Evolutionary conservation across 2,888 invertebrate species (phyloP), one percentile per base, ranked within the genome.

Genomic region (Macrosoma leucophasiata): DNA sequence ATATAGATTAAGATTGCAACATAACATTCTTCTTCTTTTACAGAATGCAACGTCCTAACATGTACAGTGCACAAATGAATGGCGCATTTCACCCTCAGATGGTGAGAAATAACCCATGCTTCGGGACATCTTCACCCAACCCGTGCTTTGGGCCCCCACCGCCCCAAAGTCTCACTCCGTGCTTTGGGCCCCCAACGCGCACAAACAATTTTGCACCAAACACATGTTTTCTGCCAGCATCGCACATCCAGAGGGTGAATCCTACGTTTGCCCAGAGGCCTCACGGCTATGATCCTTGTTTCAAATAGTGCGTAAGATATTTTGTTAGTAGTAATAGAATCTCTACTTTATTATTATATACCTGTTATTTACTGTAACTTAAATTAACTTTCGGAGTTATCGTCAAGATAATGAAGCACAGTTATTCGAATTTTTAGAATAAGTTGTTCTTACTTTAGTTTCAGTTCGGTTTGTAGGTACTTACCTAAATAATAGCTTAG

Each of bases 31-130:
- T n/a, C n/a, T n/a, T n/a, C n/a, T 8, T 35, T 64, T 50, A 8
- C 53, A 79, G 76, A 57, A 78, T 79, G 77, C 73, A 77, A 41
- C 72, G 67, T 26, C 61, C 67, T 41, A 61, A 53, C 51, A 62
- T 40, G 33, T 17, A 15, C 1, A 22, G 27, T 33, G 21, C 17
- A 6, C 5, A 15, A 27, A 17, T 13, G 27, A 22, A 21, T 17
- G 31, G 9, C 13, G 8, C n/a, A 3, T 6, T 4, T 10, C n/a
- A n/a, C n/a, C 13, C 29, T 14, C 27, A 17, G n/a, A n/a, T n/a
- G n/a, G 14, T n/a, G 17, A 8, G 30, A 35, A 17, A 25, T 6
- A 17, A 15, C 11, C 38, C 46, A 22, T 39, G 41, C 17, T 49
- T 38, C 13, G 50, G 45, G 14, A 33, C 39, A 0, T 41, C 20